These are phyloP conservation scores for Ryuthela nishihirai DNA, from an alignment of 2,888 invertebrate species.

Conservation along the genomic window DNA sequence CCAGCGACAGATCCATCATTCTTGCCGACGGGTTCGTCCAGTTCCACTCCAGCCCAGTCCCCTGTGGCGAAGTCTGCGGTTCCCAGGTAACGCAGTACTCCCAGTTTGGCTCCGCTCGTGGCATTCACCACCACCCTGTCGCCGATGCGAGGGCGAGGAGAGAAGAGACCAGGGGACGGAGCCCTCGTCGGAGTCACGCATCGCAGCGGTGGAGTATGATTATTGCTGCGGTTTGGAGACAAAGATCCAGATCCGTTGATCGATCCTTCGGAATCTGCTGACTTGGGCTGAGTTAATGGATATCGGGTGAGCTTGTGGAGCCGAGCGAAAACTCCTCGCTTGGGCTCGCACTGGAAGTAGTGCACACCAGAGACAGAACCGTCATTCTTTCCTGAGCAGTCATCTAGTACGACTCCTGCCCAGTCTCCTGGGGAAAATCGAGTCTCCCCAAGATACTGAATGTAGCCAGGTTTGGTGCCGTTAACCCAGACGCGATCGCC, in stretches of 20 bases:
- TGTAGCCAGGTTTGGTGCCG: constrained; percentile 83
- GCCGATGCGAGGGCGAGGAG: constrained; percentile 65
- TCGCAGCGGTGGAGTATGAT: constrained; percentile 1
- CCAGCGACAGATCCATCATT: constrained; percentile 94
- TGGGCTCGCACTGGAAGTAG: constrained; percentile 90
- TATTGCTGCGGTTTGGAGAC: neutral
- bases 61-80: constrained; percentile 86
- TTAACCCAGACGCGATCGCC: constrained; percentile 93
- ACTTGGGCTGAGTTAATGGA: constrained; percentile 36
- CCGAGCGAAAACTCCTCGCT: constrained; percentile 87
- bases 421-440: constrained; percentile 97
- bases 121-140: constrained; percentile 82
- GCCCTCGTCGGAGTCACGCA: constrained; percentile 37
- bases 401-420: constrained; percentile 96
- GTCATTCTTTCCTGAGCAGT: constrained; percentile 95
- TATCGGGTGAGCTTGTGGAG: constrained; percentile 66
- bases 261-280: neutral
- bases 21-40: constrained; percentile 90
- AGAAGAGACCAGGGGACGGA: constrained; percentile 30
- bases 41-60: constrained; percentile 92
- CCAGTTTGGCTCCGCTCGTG: constrained; percentile 77
- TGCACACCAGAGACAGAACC: constrained; percentile 87
- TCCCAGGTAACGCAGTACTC: constrained; percentile 79
- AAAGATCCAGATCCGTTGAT: neutral
- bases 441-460: constrained; percentile 91